Percentiles rank a stretch among this genome's conserved stretches.
Evolutionary conservation across 2,888 invertebrate genomes (phyloP).

Genomic region (Macrophya annulata): DNA sequence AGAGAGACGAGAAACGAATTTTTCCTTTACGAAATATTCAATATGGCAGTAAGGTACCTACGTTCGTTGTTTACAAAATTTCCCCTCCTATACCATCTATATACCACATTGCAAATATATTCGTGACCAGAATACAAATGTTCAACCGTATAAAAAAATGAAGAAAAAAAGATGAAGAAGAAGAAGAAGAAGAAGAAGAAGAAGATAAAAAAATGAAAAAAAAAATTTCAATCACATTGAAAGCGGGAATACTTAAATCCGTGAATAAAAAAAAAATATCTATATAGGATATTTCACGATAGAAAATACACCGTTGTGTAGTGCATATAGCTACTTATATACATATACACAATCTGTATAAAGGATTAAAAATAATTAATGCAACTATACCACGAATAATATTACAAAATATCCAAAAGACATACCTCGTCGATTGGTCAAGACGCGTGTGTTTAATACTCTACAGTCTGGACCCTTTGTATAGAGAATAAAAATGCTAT

Average conservation of each 20-base stretch:
- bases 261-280: neutral
- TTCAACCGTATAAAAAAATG: neutral
- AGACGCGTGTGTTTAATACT: neutral
- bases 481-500: conserved; percentile 14
- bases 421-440: conserved; percentile 4
- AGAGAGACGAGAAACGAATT: neutral
- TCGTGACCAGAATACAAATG: conserved; percentile 48
- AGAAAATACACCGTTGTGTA: neutral
- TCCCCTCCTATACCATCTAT: neutral
- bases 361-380: neutral
- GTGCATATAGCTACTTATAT: too few relatives aligned
- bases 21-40: conserved; percentile 40
- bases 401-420: neutral
- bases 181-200: too few relatives aligned
- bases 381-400: neutral
- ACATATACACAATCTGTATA: neutral
- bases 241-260: conserved; percentile 34
- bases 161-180: neutral
- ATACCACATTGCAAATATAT: conserved; percentile 40
- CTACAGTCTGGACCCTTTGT: neutral
- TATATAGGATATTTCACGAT: neutral
- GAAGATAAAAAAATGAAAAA: neutral
- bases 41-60: conserved; percentile 22
- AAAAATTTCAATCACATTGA: conserved; percentile 46
- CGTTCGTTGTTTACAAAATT: conserved; percentile 53